These are phyloP conservation scores for Bedellia somnulentella DNA, from an alignment of 2,888 invertebrate species.

Conservation along the genomic window DNA sequence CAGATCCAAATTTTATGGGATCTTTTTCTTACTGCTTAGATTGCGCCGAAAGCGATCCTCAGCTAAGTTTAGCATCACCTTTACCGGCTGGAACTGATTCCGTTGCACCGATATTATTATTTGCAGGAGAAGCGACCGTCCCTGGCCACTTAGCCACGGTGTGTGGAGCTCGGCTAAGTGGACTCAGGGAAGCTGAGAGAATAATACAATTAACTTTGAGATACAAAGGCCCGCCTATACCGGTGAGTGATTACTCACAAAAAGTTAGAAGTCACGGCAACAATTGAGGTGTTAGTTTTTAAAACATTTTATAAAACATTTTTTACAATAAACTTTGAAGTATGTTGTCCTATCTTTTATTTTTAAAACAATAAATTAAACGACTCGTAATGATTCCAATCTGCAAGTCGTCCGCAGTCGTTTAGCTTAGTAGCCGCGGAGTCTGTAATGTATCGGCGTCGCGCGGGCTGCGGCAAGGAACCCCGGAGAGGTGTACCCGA, in stretches of 20 bases:
- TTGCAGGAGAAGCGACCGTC: conserved; percentile 83
- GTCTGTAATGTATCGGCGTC: no score
- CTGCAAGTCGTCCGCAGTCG: no score
- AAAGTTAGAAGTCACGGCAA: no score
- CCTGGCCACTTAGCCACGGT: conserved; percentile 73
- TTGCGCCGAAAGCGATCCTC: conserved; percentile 25
- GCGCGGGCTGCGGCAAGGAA: no score
- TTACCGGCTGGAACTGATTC: conserved; percentile 63
- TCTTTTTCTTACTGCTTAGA: conserved; percentile 66
- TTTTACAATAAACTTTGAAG: no score
- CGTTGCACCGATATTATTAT: conserved; percentile 70
- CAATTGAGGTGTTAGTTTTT: no score
- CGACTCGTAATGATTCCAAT: no score
- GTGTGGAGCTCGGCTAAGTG: conserved; percentile 77
- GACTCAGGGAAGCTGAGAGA: conserved; percentile 77
- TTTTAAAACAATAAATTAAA: no score
- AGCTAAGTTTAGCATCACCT: conserved; percentile 63
- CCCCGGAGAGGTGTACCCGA: neutral
- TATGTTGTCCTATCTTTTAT: no score
- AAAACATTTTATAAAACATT: no score
- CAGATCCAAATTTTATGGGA: conserved; percentile 72
- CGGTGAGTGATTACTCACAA: no score
- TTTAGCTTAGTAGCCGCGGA: no score
- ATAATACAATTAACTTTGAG: conserved; percentile 65
- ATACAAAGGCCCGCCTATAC: conserved; percentile 44